phyloP scores from a whole-genome alignment of 2,797 vertebrate species.

The Phrynocephalus guinanensis region DNA sequence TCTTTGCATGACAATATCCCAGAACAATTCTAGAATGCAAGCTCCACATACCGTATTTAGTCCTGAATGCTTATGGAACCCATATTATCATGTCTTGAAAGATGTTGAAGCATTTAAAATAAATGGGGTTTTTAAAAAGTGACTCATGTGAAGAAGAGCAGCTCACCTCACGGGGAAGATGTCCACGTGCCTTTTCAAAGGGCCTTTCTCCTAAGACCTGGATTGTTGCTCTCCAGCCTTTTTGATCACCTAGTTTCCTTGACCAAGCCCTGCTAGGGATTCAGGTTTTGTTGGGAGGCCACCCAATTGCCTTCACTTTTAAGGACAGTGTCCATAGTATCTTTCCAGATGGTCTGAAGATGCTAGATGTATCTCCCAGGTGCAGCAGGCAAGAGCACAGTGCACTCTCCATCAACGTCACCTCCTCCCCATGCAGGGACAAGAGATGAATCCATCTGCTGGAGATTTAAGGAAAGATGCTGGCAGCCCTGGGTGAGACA shows the following conservation, averaged over 20 bases:
- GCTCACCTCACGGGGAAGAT: not conserved
- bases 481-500: not conserved
- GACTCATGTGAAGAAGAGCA: too few species aligned
- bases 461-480: not conserved
- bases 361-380: not conserved
- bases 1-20: not conserved
- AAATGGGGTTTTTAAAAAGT: not conserved
- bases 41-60: not conserved
- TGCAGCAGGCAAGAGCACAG: conserved; percentile 34
- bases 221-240: not conserved
- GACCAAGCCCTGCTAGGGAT: not conserved
- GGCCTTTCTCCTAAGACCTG: not conserved
- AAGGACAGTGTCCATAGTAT: not conserved
- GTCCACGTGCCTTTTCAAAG: not conserved
- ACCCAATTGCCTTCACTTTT: not conserved
- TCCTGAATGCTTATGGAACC: not conserved
- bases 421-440: not conserved
- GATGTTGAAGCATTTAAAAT: not conserved
- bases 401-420: not conserved
- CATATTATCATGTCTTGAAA: not conserved
- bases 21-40: not conserved
- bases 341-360: not conserved
- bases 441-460: accelerated
- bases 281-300: not conserved
- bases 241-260: not conserved